phyloP scores from a whole-genome alignment of 2,888 invertebrate species.

The Apomyelois bistriatella region DNA sequence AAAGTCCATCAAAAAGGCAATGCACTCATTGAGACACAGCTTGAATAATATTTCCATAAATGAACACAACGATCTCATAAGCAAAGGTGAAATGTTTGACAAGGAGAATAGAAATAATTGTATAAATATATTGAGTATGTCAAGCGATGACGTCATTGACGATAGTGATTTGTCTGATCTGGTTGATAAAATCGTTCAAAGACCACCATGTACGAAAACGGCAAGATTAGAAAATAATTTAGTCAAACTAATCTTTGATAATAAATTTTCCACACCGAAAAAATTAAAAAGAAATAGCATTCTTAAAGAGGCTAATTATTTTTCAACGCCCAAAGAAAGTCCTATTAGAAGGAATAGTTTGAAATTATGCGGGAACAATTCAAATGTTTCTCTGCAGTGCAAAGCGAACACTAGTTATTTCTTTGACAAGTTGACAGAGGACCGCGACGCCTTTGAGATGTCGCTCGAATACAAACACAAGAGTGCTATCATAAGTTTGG shows the following conservation, averaged over 20 bases:
- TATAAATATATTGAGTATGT: slow-evolving; percentile 40
- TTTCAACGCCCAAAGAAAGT: slow-evolving; percentile 63
- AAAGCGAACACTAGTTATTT: slow-evolving; percentile 74
- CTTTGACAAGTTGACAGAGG: slow-evolving; percentile 68
- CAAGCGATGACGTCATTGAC: slow-evolving; percentile 38
- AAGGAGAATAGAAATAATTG: slow-evolving; percentile 33
- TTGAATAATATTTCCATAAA: slow-evolving; percentile 44
- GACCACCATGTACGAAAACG: slow-evolving; percentile 43
- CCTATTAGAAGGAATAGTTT: slow-evolving; percentile 35
- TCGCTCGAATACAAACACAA: slow-evolving; percentile 68
- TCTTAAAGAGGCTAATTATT: slow-evolving; percentile 45
- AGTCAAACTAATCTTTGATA: slow-evolving; percentile 54
- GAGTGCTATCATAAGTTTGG: slow-evolving; percentile 39
- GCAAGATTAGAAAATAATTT: slow-evolving; percentile 55
- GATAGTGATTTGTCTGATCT: slow-evolving; percentile 60
- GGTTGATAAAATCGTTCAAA: slow-evolving; percentile 57
- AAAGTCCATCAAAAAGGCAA: slow-evolving; percentile 37
- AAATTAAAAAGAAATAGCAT: slow-evolving; percentile 41
- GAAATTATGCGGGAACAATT: slow-evolving; percentile 31
- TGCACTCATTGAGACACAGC: slow-evolving; percentile 38
- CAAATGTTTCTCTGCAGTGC: slow-evolving; percentile 32
- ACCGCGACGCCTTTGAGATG: slow-evolving; percentile 82
- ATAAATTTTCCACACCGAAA: slow-evolving; percentile 43
- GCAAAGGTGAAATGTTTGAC: slow-evolving; percentile 20
- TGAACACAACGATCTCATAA: not conserved